Base-by-base conservation (phyloP, 2,888 invertebrate genomes). In the Drosophila engyochracea region DNA sequence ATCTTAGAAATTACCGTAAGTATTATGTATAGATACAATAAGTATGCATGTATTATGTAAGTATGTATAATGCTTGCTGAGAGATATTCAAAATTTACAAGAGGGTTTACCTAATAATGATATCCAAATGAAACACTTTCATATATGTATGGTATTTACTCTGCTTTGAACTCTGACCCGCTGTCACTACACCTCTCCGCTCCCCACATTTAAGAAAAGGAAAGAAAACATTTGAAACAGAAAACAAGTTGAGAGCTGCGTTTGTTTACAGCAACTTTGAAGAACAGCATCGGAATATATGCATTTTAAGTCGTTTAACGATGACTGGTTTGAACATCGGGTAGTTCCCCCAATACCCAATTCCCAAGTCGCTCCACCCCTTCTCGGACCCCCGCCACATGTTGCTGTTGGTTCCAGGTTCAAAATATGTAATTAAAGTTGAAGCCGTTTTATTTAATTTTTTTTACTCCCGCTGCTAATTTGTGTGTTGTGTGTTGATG, bases 61-160 rank as follows among this genome's bases (percentile, higher is more conserved):
- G 61, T 77, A 65, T 74, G 67, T 75, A 71, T 83, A 81, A 77
- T 88, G 83, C 68, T 79, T 85, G 83, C 76, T 82, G 76, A 79
- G 78, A 71, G 72, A 70, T 70, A 80, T 72, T 76, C 49, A 83
- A 84, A 84, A 84, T 89, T 73, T 84, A 84, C 84, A 84, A 84
- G 84, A 89, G 81, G 61, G 33, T 60, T 83, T 62, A 76, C 68
- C 88, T 82, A 79, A 80, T 74, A 79, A 80, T 77, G 77, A 85
- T 73, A 69, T 80, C 41, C 65, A 65, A 73, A 67, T 57, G 64
- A 76, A 70, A 76, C 62, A 71, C 52, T 53, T 62, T 71, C 58
- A 52, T 33, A n/a, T 44, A n/a, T 44, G 12, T 55, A 31, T 54
- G 51, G 31, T 47, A 25, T 47, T 16, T 47, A 58, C 62, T 71